Conservation (phyloP, 2,113 vertebrate species). For the Nesospiza acunhae region DNA sequence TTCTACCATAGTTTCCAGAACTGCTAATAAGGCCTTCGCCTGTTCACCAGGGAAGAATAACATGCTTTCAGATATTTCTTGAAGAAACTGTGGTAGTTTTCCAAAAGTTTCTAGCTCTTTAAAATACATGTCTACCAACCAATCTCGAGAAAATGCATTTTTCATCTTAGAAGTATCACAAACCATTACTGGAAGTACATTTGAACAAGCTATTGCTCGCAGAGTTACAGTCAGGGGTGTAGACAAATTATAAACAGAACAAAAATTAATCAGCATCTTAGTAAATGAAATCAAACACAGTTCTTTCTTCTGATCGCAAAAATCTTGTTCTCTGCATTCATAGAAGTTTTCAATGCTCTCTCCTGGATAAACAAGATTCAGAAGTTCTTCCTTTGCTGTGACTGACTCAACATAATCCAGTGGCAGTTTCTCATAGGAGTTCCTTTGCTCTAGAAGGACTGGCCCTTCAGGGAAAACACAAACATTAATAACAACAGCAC, state of each 20-base stretch:
- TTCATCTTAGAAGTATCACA: constrained; percentile 30
- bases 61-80: constrained; percentile 72
- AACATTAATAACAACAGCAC: constrained; percentile 32
- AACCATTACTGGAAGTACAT: constrained; percentile 29
- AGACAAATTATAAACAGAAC: constrained; percentile 76
- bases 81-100: constrained; percentile 77
- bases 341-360: constrained; percentile 66
- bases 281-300: constrained; percentile 71
- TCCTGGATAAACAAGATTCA: constrained; percentile 70
- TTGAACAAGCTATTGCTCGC: constrained; percentile 18
- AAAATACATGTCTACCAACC: constrained; percentile 75
- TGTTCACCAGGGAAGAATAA: constrained; percentile 74
- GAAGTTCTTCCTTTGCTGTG: constrained; percentile 79
- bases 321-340: constrained; percentile 44
- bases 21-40: constrained; percentile 76
- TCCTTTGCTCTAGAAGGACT: constrained; percentile 80
- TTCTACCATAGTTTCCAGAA: constrained; percentile 78
- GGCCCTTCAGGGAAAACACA: constrained; percentile 79
- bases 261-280: constrained; percentile 79
- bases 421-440: constrained; percentile 70
- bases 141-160: constrained; percentile 72
- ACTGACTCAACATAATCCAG: constrained; percentile 79
- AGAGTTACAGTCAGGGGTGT: constrained; percentile 66
- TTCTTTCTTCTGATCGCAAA: constrained; percentile 67
- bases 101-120: constrained; percentile 81